Base-by-base conservation (phyloP, 2,888 invertebrate species). In the Phaedon cochleariae region DNA sequence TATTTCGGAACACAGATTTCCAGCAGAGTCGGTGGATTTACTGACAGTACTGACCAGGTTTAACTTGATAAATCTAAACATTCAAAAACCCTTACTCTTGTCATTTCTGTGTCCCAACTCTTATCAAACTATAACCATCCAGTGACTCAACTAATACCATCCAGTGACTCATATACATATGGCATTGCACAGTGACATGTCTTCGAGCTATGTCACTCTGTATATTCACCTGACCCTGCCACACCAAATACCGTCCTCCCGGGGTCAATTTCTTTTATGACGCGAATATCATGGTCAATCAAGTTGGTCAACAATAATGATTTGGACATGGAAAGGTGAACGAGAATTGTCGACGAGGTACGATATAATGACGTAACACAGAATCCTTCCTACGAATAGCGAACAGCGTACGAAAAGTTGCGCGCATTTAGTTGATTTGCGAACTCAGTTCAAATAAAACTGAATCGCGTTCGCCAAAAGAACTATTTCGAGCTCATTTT, bases 261-360 rank as follows among this genome's bases (percentile, higher is more conserved):
- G 46, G 37, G 65, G 59, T 63, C 68, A 65, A 52, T 66, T 55
- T 60, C 61, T 63, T 64, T 49, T 41, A 57, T 57, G 63, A 68
- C 53, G 54, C 52, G 34, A 61, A 63, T 62, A 65, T 70, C 73
- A 73, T 68, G 72, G 73, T 72, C 74, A 74, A 61, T 66, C 49
- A 51, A 58, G 66, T 62, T 64, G 70, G 69, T 69, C 70, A 69
- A 67, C 68, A 64, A 59, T 58, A 61, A n/a, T 49, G n/a, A 49
- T 69, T 64, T 69, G 69, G 69, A 51, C 66, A 69, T 66, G 66
- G 49, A 62, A 64, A 64, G 59, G 62, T 60, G 51, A 62, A 59
- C 69, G 69, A 62, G 57, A 57, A 55, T 49, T 41, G 54, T 58
- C 69, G 66, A 61, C 66, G 62, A 66, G 60, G 64, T 54, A 66